These are phyloP conservation scores for Apeltes quadracus DNA, from an alignment of 2,113 vertebrate species.

Conservation along the genomic window DNA sequence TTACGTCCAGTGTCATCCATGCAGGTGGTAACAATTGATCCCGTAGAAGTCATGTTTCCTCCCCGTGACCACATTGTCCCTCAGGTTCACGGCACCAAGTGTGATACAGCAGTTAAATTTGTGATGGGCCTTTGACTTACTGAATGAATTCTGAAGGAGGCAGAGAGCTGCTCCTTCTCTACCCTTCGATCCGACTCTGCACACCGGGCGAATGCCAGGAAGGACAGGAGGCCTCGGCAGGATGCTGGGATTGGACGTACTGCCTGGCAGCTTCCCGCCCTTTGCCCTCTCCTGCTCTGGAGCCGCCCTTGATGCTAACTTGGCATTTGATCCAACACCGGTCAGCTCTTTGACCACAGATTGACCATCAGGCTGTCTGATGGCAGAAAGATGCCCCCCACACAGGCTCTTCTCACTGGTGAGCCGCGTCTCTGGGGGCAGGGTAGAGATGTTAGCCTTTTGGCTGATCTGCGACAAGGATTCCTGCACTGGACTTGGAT, in stretches of 20 bases:
- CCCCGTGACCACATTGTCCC: constrained; percentile 72
- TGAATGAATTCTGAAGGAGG: constrained; percentile 81
- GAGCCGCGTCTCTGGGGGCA: not conserved
- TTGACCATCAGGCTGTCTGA: constrained; percentile 58
- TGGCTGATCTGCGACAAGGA: constrained; percentile 25
- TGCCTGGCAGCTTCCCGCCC: constrained; percentile 48
- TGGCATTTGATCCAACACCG: constrained; percentile 9
- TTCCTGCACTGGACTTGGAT: constrained; percentile 22
- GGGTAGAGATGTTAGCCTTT: constrained; percentile 19
- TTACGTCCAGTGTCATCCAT: constrained; percentile 43
- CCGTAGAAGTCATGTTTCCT: constrained; percentile 82
- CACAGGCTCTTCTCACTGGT: constrained; percentile 27
- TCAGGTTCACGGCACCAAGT: constrained; percentile 77
- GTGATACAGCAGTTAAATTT: constrained; percentile 66
- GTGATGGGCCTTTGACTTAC: constrained; percentile 75
- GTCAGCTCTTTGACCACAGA: constrained; percentile 5
- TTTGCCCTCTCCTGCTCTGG: not conserved
- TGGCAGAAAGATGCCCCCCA: constrained; percentile 41
- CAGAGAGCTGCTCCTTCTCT: constrained; percentile 1
- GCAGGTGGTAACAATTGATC: constrained; percentile 82
- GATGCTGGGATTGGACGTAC: constrained; percentile 10
- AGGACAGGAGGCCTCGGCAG: constrained; percentile 22
- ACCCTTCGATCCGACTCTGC: not conserved
- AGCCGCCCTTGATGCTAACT: constrained; percentile 8
- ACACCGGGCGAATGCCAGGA: constrained; percentile 17